Evolutionary conservation across 2,113 vertebrate species (phyloP).

Genomic region (Caracal caracal): DNA sequence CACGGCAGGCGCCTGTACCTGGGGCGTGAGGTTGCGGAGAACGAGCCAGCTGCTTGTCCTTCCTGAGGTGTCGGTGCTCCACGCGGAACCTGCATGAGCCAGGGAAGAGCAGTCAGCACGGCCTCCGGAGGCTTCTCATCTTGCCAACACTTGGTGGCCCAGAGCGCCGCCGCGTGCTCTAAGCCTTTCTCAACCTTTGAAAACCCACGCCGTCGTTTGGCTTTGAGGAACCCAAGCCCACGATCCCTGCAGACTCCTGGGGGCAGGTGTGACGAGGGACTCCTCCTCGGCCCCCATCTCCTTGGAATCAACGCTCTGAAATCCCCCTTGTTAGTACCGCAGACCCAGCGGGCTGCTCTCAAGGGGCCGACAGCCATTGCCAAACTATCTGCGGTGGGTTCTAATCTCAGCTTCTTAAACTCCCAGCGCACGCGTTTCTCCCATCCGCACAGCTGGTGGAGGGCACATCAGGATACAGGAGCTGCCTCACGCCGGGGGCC

Average conservation of each 20-base stretch:
- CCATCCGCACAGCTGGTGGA: rapidly evolving
- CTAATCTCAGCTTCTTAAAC: background rate
- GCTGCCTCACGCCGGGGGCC: background rate
- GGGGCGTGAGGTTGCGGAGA: slow-evolving; percentile 98
- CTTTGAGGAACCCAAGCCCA: too few relatives aligned
- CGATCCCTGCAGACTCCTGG: background rate
- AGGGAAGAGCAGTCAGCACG: background rate
- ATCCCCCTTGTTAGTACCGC: background rate
- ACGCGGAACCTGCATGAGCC: slow-evolving; percentile 90
- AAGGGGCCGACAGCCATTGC: background rate
- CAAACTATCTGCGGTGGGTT: background rate
- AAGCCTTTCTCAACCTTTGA: background rate
- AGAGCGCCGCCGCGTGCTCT: rapidly evolving
- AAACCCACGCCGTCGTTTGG: background rate
- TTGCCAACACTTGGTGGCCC: background rate
- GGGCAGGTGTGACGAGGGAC: rapidly evolving
- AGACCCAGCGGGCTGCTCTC: background rate
- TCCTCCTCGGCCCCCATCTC: rapidly evolving
- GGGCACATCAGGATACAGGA: rapidly evolving
- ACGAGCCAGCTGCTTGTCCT: slow-evolving; percentile 99
- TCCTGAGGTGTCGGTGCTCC: slow-evolving; percentile 97
- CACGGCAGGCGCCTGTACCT: slow-evolving; percentile 85
- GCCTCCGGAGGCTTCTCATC: rapidly evolving
- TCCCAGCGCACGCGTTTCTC: too few relatives aligned
- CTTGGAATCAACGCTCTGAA: rapidly evolving